Conservation (phyloP, 1,140 invertebrate species). For the Drosophila micromelanica region DNA sequence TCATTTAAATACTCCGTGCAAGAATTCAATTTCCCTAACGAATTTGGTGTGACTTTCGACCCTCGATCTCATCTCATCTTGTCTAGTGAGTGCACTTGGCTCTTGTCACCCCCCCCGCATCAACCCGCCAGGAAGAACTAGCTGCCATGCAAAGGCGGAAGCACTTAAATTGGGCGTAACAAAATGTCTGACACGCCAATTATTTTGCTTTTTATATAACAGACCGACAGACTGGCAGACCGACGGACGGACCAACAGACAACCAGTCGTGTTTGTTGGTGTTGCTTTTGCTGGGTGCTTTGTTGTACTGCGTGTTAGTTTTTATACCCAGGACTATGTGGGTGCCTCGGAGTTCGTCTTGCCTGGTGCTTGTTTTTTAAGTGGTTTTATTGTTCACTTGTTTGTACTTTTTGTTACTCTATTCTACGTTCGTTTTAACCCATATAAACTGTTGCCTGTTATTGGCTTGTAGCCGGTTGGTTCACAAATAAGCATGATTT, state of each 20-base stretch:
- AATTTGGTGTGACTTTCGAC: conserved; percentile 43
- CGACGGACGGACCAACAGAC: conserved; percentile 23
- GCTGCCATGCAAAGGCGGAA: conserved; percentile 58
- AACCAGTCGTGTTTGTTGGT: conserved; percentile 28
- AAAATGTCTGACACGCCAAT: conserved; percentile 81
- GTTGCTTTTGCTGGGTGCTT: conserved; percentile 37
- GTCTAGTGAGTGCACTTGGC: conserved; percentile 38
- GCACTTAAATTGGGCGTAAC: conserved; percentile 79
- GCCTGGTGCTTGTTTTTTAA: conserved; percentile 63
- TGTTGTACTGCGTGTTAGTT: conserved; percentile 69
- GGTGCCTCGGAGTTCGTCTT: conserved; percentile 30
- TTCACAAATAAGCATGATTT: not conserved
- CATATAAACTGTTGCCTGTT: conserved; percentile 31
- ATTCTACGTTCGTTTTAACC: conserved; percentile 16
- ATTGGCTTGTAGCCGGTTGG: conserved; percentile 34
- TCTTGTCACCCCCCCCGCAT: not conserved
- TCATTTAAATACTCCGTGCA: conserved; percentile 21
- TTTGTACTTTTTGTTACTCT: conserved; percentile 52
- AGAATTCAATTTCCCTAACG: conserved; percentile 19
- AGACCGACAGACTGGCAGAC: conserved; percentile 46
- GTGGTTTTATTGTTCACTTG: conserved; percentile 72
- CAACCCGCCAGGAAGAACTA: not conserved
- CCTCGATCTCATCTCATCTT: conserved; percentile 12
- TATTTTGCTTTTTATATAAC: conserved; percentile 76
- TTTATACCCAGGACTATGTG: conserved; percentile 50